phyloP scores from a whole-genome alignment of 2,888 invertebrate genomes.

The Torymus texanus region DNA sequence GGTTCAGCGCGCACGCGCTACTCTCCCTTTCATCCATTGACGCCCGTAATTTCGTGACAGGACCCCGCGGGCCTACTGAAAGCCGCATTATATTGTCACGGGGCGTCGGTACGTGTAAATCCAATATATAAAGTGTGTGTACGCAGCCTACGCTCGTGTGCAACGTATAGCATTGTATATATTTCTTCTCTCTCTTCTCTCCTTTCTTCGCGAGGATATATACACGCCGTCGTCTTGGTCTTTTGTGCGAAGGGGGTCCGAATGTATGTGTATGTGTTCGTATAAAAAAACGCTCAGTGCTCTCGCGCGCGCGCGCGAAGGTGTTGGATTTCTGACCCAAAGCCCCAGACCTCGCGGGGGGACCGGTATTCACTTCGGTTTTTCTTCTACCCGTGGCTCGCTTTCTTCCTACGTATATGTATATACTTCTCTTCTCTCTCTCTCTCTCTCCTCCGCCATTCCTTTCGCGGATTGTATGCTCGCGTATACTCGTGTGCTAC shows the following conservation, averaged over 20 bases:
- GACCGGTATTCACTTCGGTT: no score
- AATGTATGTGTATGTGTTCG: background rate
- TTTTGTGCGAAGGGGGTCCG: slow-evolving; percentile 23
- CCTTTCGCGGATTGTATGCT: background rate
- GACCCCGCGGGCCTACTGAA: background rate
- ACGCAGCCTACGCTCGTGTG: background rate
- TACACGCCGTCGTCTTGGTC: slow-evolving; percentile 25
- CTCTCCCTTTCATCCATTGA: slow-evolving; percentile 41
- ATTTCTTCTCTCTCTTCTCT: background rate
- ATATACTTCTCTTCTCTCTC: slow-evolving; percentile 16
- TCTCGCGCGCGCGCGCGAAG: slow-evolving; percentile 45
- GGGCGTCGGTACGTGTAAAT: slow-evolving; percentile 71
- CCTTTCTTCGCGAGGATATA: background rate
- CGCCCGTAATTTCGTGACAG: slow-evolving; percentile 32
- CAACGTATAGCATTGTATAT: background rate
- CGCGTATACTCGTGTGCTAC: no score
- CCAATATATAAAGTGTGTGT: slow-evolving; percentile 63
- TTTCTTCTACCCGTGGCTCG: background rate
- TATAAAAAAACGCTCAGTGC: no score
- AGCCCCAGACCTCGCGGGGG: slow-evolving; percentile 62
- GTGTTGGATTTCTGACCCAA: slow-evolving; percentile 72
- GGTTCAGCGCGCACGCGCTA: slow-evolving; percentile 17
- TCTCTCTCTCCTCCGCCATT: slow-evolving; percentile 7
- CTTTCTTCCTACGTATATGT: no score
- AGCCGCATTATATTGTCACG: slow-evolving; percentile 62